Percentiles rank a stretch among this genome's conserved stretches.
Evolutionary conservation across 2,113 vertebrate genomes (phyloP).

Genomic region (Gallinago undulata): DNA sequence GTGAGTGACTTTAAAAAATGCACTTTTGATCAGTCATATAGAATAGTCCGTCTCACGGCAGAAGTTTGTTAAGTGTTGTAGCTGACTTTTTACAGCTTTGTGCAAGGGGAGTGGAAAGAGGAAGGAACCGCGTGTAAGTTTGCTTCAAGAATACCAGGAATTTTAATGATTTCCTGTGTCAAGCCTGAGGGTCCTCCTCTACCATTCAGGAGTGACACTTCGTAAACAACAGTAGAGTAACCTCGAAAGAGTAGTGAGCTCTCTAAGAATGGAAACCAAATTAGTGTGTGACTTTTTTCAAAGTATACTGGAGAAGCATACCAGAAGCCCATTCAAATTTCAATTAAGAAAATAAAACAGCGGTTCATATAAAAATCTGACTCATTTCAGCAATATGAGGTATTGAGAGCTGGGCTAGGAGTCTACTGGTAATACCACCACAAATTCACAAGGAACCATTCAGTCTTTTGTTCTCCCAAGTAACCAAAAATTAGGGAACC

Average conservation of each 20-base stretch:
- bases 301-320: neutral
- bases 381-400: neutral
- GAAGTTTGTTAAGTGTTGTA: neutral
- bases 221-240: conserved; percentile 45
- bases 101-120: neutral
- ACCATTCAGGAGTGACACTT: neutral
- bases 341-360: neutral
- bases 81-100: neutral
- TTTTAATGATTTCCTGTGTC: conserved; percentile 70
- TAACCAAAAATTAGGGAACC: neutral
- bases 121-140: neutral
- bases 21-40: neutral
- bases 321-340: conserved; percentile 11
- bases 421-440: neutral
- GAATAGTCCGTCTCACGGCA: neutral
- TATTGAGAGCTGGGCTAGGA: neutral
- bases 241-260: conserved; percentile 34
- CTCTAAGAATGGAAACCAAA: conserved; percentile 49
- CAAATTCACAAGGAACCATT: neutral
- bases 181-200: conserved; percentile 12
- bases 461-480: neutral
- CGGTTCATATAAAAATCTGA: neutral
- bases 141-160: conserved; percentile 61
- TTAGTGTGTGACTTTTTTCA: neutral
- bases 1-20: neutral